Evolutionary conservation across 2,888 invertebrate species (phyloP).

Genomic region (Sericinus montela): DNA sequence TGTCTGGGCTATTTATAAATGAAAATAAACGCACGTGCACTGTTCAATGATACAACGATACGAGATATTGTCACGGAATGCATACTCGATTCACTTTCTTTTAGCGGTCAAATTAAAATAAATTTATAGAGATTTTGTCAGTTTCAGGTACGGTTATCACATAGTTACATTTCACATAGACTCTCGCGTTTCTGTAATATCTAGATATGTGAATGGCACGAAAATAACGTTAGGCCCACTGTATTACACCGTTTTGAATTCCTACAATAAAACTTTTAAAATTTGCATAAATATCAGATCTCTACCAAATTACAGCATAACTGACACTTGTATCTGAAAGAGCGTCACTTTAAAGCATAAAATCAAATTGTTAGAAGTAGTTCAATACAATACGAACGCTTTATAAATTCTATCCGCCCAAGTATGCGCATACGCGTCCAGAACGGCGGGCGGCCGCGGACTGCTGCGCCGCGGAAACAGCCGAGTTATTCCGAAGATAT

Average conservation of each 20-base stretch:
- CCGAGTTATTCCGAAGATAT: constrained; percentile 59
- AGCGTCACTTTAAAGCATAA: background rate
- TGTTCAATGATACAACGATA: constrained; percentile 35
- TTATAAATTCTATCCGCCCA: constrained; percentile 38
- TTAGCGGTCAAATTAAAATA: background rate
- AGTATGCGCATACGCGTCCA: constrained; percentile 52
- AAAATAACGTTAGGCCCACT: constrained; percentile 15
- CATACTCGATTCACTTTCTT: constrained; percentile 27
- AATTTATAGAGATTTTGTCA: background rate
- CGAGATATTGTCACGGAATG: constrained; percentile 58
- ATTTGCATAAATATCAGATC: background rate
- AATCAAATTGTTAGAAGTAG: background rate
- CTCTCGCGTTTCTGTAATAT: constrained; percentile 3
- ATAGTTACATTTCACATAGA: constrained; percentile 6
- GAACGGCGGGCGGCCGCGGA: constrained; percentile 61
- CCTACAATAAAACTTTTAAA: background rate
- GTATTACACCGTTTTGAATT: constrained; percentile 19
- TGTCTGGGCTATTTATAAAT: constrained; percentile 64
- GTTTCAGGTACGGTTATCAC: constrained; percentile 14
- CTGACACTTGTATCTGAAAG: background rate
- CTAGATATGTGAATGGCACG: constrained; percentile 16
- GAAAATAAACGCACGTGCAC: constrained; percentile 69
- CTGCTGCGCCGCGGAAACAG: constrained; percentile 48
- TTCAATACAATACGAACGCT: constrained; percentile 6
- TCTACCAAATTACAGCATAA: background rate